phyloP scores from a whole-genome alignment of 1,140 invertebrate species.

The Bombus waltoni region DNA sequence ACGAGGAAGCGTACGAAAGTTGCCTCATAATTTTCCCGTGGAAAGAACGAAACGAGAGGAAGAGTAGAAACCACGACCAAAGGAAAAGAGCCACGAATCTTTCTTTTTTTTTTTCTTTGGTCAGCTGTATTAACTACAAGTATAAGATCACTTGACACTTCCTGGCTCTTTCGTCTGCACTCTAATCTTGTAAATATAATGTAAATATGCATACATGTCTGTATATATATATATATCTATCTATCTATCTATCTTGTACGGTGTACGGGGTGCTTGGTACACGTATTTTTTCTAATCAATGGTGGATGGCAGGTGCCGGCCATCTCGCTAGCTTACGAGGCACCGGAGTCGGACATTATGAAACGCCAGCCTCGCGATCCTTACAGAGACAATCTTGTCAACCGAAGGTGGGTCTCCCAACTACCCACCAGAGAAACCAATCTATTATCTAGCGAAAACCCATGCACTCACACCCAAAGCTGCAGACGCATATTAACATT shows the following conservation, averaged over 20 bases:
- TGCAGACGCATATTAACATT: conserved; percentile 14
- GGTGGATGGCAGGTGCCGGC: conserved; percentile 92
- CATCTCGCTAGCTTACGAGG: conserved; percentile 98
- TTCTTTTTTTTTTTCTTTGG: not conserved
- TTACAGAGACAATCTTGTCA: conserved; percentile 96
- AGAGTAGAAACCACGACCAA: no score
- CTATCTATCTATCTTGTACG: conserved; percentile 57
- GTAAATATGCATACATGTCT: conserved; percentile 46
- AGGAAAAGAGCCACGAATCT: not conserved
- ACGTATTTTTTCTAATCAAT: conserved; percentile 79
- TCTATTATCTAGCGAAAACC: conserved; percentile 30
- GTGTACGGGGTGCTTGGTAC: conserved; percentile 60
- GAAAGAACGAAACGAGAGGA: not conserved
- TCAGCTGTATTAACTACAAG: not conserved
- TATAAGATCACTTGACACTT: conserved; percentile 4
- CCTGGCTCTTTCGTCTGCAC: conserved; percentile 64
- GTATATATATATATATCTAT: conserved; percentile 40
- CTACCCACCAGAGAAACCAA: conserved; percentile 71
- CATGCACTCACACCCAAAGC: conserved; percentile 54
- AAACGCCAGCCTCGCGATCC: conserved; percentile 97
- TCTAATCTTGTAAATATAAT: conserved; percentile 45
- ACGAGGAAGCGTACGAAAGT: not conserved
- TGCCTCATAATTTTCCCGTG: not conserved
- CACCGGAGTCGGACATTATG: conserved; percentile 98
- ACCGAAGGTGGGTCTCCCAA: conserved; percentile 89